These are phyloP conservation scores for Leptogaster cylindrica DNA, from an alignment of 2,888 invertebrate species.

Conservation along the genomic window DNA sequence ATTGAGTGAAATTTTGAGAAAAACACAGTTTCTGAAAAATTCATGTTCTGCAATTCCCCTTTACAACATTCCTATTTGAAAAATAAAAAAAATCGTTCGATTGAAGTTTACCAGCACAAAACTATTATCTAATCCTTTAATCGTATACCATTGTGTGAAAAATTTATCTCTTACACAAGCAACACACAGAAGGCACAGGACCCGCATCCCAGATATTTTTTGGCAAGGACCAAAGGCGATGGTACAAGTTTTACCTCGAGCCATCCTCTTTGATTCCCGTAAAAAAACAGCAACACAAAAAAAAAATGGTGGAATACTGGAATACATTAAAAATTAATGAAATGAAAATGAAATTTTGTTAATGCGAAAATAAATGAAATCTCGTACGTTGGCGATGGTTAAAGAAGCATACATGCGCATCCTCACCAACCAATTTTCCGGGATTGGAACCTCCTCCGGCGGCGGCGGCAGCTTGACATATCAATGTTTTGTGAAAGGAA, in stretches of 20 bases:
- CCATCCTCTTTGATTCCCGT: slow-evolving; percentile 47
- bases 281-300: slow-evolving; percentile 24
- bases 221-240: slow-evolving; percentile 1
- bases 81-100: slow-evolving; percentile 5
- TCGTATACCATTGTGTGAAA: too few relatives aligned
- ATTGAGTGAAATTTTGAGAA: too few relatives aligned
- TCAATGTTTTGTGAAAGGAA: not conserved
- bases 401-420: slow-evolving; percentile 26
- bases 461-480: not conserved
- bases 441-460: not conserved
- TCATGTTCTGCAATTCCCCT: too few relatives aligned
- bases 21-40: too few relatives aligned
- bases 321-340: slow-evolving; percentile 50
- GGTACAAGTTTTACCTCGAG: not conserved
- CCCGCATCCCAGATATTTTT: too few relatives aligned
- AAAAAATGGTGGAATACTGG: too few relatives aligned
- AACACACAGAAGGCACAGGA: too few relatives aligned
- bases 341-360: slow-evolving; percentile 50
- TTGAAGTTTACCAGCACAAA: slow-evolving; percentile 3
- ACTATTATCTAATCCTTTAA: slow-evolving; percentile 15
- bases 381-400: slow-evolving; percentile 31
- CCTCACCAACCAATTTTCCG: not conserved
- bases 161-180: too few relatives aligned
- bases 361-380: slow-evolving; percentile 49
- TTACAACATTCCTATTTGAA: too few relatives aligned